Conservation (phyloP, 2,888 invertebrate species). For the Microctonus aethiopoides region DNA sequence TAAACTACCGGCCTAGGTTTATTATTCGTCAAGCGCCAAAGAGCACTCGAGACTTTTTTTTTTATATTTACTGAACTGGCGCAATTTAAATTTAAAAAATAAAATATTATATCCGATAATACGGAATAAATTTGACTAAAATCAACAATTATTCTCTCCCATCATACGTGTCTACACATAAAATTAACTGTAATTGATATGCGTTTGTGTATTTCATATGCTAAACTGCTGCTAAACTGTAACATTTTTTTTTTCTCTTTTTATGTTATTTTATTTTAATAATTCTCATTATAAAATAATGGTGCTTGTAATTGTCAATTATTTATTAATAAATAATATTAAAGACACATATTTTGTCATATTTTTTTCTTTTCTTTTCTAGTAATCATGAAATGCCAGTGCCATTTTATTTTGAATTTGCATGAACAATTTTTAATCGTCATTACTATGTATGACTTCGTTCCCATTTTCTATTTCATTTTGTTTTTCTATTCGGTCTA, state of each 20-base stretch:
- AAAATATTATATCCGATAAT: constrained; percentile 5
- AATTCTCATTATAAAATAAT: constrained; percentile 10
- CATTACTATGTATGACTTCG: constrained; percentile 24
- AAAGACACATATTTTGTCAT: not conserved
- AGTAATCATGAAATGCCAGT: constrained; percentile 48
- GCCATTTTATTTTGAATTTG: constrained; percentile 43
- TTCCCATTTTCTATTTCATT: constrained; percentile 15
- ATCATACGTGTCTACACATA: constrained; percentile 35
- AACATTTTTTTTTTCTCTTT: not conserved
- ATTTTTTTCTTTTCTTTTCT: constrained; percentile 31
- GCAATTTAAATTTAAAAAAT: constrained; percentile 20
- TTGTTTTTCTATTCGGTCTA: constrained; percentile 31
- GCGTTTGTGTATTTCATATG: constrained; percentile 36
- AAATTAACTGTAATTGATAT: constrained; percentile 43
- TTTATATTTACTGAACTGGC: not conserved
- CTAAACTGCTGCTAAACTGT: constrained; percentile 11
- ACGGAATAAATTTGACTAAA: constrained; percentile 30
- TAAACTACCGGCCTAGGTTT: not conserved
- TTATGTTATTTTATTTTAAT: not conserved
- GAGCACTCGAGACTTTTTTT: no score
- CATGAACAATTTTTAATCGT: constrained; percentile 39
- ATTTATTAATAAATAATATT: constrained; percentile 25
- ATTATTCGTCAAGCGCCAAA: not conserved
- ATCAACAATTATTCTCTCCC: constrained; percentile 23
- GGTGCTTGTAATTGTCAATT: not conserved